Percentiles rank a stretch among this genome's conserved stretches.
These are phyloP conservation scores for Phalloptychus januarius DNA, from an alignment of 2,797 vertebrate genomes.

Conservation along the genomic window DNA sequence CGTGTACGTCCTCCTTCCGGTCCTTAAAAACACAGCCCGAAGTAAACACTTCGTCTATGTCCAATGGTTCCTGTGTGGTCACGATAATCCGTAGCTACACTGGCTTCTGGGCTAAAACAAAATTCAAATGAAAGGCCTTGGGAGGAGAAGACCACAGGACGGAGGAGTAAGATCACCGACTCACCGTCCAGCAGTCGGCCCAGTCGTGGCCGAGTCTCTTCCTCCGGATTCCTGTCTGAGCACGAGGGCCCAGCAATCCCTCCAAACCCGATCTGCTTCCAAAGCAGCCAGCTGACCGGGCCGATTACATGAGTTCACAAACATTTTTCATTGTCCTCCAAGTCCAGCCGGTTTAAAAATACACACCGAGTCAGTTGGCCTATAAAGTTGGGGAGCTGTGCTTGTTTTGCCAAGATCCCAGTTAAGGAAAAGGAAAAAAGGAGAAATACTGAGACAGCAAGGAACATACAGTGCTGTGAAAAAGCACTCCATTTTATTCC, in stretches of 20 bases:
- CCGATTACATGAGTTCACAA: background rate
- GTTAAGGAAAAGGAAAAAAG: background rate
- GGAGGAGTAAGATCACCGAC: background rate
- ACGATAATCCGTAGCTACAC: background rate
- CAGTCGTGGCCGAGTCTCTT: background rate
- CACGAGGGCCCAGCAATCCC: constrained; percentile 11
- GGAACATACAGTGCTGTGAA: background rate
- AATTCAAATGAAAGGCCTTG: background rate
- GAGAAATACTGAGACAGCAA: background rate
- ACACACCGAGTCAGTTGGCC: background rate
- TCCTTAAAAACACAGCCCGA: background rate
- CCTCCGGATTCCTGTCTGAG: constrained; percentile 4
- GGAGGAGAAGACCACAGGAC: background rate
- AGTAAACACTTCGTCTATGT: background rate
- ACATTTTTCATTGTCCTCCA: background rate
- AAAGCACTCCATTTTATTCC: background rate
- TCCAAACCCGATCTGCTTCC: background rate
- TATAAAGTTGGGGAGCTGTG: background rate
- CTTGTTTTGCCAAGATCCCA: constrained; percentile 16
- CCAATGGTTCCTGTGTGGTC: background rate
- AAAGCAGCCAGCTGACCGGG: background rate
- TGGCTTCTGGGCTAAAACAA: background rate
- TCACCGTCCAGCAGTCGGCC: background rate
- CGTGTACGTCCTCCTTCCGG: background rate
- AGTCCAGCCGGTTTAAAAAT: constrained; percentile 16